Evolutionary conservation across 2,888 invertebrate genomes (phyloP), one percentile per base, ranked within the genome.

Genomic region (Eristalis arbustorum): DNA sequence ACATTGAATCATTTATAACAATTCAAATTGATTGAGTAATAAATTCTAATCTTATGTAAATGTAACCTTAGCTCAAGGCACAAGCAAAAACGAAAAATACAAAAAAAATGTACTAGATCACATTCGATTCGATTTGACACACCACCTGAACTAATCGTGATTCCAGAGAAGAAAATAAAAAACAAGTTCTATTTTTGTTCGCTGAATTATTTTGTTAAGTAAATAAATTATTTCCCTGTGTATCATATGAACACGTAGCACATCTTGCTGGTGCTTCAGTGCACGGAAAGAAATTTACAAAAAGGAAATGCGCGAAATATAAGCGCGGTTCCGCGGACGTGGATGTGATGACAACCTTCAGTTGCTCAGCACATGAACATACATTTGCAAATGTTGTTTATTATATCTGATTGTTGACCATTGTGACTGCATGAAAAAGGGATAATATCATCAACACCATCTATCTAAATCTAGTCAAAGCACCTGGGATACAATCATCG

Each of bases 71-170:
- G 67, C 79, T 28, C 67, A 73, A 62, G 28, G 59, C 57, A 71
- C 34, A 49, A 23, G 31, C 40, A 25, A 42, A 61, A 18, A 13
- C n/a, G 8, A 1, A 31, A 31, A 31, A 31, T 3, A 25, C 25
- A 25, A 31, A 31, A 4, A 31, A 76, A 72, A 80, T 74, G 79
- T 80, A 80, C 73, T 80, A 80, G 79, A 80, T 74, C 34, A 6
- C 5, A 5, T 0, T 0, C 8, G 18, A 57, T 25, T 10, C 22
- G 64, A 25, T 49, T 18, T 72, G 72, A 72, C 40, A 66, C 37
- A 49, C 23, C 40, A 59, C 59, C 23, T 23, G 1, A 34, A 61
- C 49, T 49, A 8, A 49, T 49, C 34, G 25, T 13, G 25, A 23
- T 59, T 59, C 59, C 25, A 59, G 59, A 13, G 18, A 6, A 37